Base-by-base conservation (phyloP, 2,888 invertebrate species). In the Chloromyia formosa region DNA sequence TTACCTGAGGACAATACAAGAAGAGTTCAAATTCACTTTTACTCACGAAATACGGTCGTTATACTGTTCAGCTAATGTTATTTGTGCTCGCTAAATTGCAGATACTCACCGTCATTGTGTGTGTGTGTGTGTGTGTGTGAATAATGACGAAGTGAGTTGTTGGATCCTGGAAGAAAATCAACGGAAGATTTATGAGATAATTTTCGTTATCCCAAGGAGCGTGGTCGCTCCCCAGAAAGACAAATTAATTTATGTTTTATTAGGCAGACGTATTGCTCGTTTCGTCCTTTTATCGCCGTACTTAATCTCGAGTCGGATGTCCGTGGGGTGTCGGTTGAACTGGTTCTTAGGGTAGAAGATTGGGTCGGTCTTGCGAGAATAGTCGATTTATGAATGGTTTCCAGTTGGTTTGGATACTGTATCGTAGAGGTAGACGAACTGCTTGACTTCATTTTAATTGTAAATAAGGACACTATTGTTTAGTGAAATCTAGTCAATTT, bases 161-260 rank as follows among this genome's bases (percentile, higher is more conserved):
- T 42, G 42, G n/a, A n/a, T n/a, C n/a, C n/a, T n/a, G n/a, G 42
- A 9, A 12, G 56, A 56, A 66, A 66, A 69, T 60, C 42, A 62
- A 61, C 45, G 35, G 16, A 74, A 66, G 68, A 76, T 76, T 76
- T 76, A 76, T 76, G 74, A 74, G 74, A 74, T 76, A 76, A 76
- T 76, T 76, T 74, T 72, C 74, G 54, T 35, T 54, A 54, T 69
- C 54, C 18, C 69, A 20, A 42, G 64, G 20, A 69, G 56, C 7
- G 54, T n/a, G 62, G 74, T 56, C n/a, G n/a, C n/a, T n/a, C n/a
- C 75, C 69, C 72, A 20, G 45, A 74, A n/a, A 76, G 76, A 76
- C 76, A 76, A 76, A 76, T 76, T 76, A 76, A 76, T 76, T 76
- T 76, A 74, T 76, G 76, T 76, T 76, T 76, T 76, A 76, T 76